These are phyloP conservation scores for Fissipunctia ypsillon DNA, from an alignment of 2,888 invertebrate genomes.

Conservation along the genomic window DNA sequence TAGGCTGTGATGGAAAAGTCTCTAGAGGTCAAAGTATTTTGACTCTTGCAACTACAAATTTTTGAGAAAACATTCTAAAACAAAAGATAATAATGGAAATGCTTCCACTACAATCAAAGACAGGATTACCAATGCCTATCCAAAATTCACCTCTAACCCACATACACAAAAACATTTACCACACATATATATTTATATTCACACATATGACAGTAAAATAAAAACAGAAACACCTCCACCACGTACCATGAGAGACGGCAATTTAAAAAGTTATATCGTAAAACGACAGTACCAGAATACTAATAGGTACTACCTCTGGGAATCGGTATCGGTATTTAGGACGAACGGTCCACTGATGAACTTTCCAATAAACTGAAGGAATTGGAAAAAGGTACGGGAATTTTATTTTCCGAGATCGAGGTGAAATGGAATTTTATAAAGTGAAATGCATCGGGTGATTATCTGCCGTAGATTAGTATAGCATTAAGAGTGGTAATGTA, in stretches of 20 bases:
- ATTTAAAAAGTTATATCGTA: slow-evolving; percentile 60
- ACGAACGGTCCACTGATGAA: slow-evolving; percentile 52
- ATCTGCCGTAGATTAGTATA: slow-evolving; percentile 7
- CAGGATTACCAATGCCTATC: neutral
- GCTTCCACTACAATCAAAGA: neutral
- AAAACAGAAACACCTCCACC: slow-evolving; percentile 15
- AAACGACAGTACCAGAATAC: slow-evolving; percentile 48
- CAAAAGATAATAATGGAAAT: too few relatives aligned
- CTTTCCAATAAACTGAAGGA: slow-evolving; percentile 47
- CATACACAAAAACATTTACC: neutral
- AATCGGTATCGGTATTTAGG: slow-evolving; percentile 52
- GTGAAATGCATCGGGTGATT: slow-evolving; percentile 21
- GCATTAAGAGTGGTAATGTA: neutral
- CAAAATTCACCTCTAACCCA: neutral
- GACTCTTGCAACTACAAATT: neutral
- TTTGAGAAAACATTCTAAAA: neutral
- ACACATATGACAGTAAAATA: slow-evolving; percentile 23
- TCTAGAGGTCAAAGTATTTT: neutral
- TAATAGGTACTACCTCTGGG: slow-evolving; percentile 40
- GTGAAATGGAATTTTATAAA: slow-evolving; percentile 43
- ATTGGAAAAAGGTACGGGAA: slow-evolving; percentile 38
- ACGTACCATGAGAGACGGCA: slow-evolving; percentile 29
- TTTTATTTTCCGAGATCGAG: slow-evolving; percentile 29
- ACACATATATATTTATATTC: too few relatives aligned
- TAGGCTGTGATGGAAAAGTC: neutral